Evolutionary conservation across 2,113 vertebrate genomes (phyloP).

Genomic region (Oceanodroma tethys): DNA sequence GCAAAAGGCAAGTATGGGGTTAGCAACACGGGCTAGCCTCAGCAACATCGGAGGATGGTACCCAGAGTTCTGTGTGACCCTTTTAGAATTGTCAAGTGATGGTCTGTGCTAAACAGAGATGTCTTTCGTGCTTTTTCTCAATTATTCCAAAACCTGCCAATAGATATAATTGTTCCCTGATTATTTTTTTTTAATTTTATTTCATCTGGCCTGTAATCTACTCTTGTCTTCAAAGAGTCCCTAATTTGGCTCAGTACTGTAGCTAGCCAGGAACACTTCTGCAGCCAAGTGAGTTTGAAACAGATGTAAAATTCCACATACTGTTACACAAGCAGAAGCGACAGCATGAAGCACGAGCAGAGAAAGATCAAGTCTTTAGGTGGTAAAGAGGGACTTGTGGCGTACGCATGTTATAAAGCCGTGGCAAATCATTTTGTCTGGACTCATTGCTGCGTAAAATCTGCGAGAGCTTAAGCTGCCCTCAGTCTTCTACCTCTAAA

Average conservation of each 20-base stretch:
- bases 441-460: not conserved
- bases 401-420: fast-evolving
- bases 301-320: not conserved
- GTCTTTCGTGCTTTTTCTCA: not conserved
- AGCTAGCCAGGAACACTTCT: not conserved
- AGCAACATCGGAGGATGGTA: fast-evolving
- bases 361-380: not conserved
- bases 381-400: not conserved
- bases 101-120: not conserved
- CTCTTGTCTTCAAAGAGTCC: not conserved
- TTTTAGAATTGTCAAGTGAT: not conserved
- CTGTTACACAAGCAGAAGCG: not conserved
- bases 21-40: not conserved
- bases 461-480: not conserved
- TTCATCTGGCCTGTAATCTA: not conserved
- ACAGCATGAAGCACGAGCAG: not conserved
- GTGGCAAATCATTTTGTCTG: not conserved
- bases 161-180: not conserved
- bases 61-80: not conserved
- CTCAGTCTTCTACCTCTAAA: not conserved
- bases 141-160: not conserved
- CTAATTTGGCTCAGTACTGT: not conserved
- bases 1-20: too few relatives aligned
- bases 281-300: not conserved
- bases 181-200: not conserved